Evolutionary conservation across 2,113 vertebrate species (phyloP).

Genomic region (Philantomba maxwellii): DNA sequence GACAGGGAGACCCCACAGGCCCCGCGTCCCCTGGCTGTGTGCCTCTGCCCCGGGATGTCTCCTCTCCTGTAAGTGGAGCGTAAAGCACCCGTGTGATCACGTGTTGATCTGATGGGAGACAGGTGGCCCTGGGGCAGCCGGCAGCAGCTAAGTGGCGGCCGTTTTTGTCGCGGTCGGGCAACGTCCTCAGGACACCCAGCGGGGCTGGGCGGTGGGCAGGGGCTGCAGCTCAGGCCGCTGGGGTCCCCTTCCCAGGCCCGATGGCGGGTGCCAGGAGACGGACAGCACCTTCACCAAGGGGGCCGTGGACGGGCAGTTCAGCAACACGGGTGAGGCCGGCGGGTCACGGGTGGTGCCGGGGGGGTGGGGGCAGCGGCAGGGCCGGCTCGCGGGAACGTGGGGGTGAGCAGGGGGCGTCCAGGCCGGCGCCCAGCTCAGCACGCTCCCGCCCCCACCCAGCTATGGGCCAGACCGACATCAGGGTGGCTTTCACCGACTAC

Average conservation of each 20-base stretch:
- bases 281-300: not conserved
- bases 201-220: not conserved
- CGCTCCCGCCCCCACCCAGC: not conserved
- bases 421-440: fast-evolving
- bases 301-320: not conserved
- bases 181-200: fast-evolving
- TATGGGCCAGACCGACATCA: not conserved
- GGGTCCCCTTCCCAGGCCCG: not conserved
- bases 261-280: not conserved
- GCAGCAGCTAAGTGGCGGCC: not conserved
- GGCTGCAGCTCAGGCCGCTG: not conserved
- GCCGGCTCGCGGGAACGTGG: fast-evolving
- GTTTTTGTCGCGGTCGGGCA: fast-evolving
- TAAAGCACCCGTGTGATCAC: not conserved
- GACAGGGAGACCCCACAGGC: not conserved
- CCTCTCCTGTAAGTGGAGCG: not conserved
- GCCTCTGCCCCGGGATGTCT: not conserved
- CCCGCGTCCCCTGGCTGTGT: fast-evolving
- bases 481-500: not conserved
- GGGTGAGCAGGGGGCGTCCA: fast-evolving
- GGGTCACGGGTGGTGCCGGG: fast-evolving
- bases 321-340: not conserved
- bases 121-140: fast-evolving
- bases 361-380: fast-evolving
- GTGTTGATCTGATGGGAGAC: not conserved